phyloP scores from a whole-genome alignment of 2,888 invertebrate species.

The Diarsia mendica region DNA sequence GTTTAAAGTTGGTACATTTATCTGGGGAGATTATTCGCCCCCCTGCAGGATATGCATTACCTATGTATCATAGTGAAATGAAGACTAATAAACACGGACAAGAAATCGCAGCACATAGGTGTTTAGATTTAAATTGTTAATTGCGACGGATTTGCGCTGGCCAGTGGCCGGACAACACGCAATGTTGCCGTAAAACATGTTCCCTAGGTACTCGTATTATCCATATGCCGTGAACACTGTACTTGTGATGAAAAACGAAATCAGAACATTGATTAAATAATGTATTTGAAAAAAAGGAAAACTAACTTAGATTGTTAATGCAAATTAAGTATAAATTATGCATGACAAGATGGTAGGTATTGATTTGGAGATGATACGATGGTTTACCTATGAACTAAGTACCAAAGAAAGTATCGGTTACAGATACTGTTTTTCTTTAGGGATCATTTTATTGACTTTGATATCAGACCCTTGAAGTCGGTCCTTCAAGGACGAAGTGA shows the following conservation, averaged over 20 bases:
- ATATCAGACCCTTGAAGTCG: no score
- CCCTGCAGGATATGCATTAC: neutral
- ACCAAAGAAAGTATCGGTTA: neutral
- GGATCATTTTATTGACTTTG: neutral
- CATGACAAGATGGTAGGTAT: neutral
- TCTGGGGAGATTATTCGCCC: neutral
- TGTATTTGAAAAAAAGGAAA: neutral
- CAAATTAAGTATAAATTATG: neutral
- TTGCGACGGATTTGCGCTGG: conserved; percentile 8
- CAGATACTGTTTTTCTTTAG: neutral
- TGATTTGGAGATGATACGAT: no score
- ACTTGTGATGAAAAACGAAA: conserved; percentile 17
- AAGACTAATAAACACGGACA: neutral
- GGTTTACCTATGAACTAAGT: neutral
- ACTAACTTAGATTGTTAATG: no score
- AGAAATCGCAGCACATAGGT: conserved; percentile 14
- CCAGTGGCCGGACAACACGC: conserved; percentile 29
- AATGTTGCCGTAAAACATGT: conserved; percentile 21
- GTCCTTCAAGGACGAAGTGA: conserved; percentile 1
- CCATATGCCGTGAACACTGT: neutral
- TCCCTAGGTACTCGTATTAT: conserved; percentile 5
- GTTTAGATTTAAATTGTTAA: conserved; percentile 26
- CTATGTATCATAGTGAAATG: neutral
- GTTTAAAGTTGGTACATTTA: neutral
- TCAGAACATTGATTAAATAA: neutral